Evolutionary conservation across 2,113 vertebrate genomes (phyloP), one percentile per base, ranked within the genome.

Genomic region (Circaetus gallicus): DNA sequence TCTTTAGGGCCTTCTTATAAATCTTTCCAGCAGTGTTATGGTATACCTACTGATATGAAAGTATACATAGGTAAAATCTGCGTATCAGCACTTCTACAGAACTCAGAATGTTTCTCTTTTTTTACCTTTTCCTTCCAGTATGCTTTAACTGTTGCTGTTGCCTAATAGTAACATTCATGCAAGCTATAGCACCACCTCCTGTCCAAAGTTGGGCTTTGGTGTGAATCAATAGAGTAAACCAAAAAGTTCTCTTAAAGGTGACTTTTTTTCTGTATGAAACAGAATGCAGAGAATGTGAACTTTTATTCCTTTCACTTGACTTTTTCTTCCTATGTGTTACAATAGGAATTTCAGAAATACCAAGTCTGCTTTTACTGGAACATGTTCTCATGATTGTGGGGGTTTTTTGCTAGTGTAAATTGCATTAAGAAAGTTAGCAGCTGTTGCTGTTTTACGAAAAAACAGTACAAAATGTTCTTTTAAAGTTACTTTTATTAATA

Each of bases 161-260:
- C 22, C 32, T 5, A 72, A 5, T 9, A 52, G 26, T 36, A 82
- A 45, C 25, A 72, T 62, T 71, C 65, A 6, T 0, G 0, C 7
- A 16, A 38, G 31, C 73, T 92, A 4, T 28, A 92, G 90, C 86
- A 77, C 93, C 96, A 93, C 59, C 92, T 97, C 17, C 45, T 88
- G 95, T 52, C 43, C 87, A 50, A 91, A 92, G 16, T 2, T 67
- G 55, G 40, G 29, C 21, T 50, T 58, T 38, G 29, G 9, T 73
- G 32, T 34, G 62, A 88, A 36, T 61, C 26, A 24, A 11, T 3
- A 26, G 7, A 70, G 62, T 13, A 55, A 85, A 50, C 8, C 7
- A 32, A 47, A 43, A 85, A 38, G 12, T 66, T 81, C 29, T 65
- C 14, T 69, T 58, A n/a, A 29, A 90, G 25, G 3, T 77, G 20